Evolutionary conservation across 2,797 vertebrate genomes (phyloP), one percentile per base, ranked within the genome.

Genomic region (Sciurus carolinensis): DNA sequence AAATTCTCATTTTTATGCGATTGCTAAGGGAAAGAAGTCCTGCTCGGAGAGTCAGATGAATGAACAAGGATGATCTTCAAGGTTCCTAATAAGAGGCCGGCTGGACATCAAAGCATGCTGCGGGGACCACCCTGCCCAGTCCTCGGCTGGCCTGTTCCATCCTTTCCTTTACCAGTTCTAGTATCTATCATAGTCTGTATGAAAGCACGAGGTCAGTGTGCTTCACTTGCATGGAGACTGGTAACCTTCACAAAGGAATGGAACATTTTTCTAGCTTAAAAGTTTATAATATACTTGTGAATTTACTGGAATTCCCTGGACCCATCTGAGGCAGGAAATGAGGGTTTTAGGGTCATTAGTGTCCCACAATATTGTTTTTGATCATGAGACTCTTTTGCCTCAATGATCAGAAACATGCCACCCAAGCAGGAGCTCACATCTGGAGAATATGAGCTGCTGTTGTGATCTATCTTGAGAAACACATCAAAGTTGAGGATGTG

Each of bases 281-380:
- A 93, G 24, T 69, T 17, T 9, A 24, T 28, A 62, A 59, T 0
- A 28, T 5, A 54, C 4, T 90, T 85, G 39, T 76, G 50, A 59
- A 42, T 1, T 67, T 86, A 72, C 13, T 47, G 67, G 47, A 94
- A 91, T 80, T 52, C 17, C 57, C 72, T 94, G 54, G 20, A 22
- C 2, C 22, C n/a, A 66, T 52, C 7, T 28, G 64, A 94, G 80
- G 80, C 8, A 95, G 67, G 79, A 89, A 97, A 79, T 76, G n/a
- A 72, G 4, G 18, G 24, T 39, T 28, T 91, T 52, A 52, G 9
- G 42, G n/a, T 22, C 50, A 17, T 76, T 77, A 47, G 9, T 76
- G 5, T 4, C 57, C 80, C 15, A 84, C 22, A 69, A 3, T 47
- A n/a, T 33, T 77, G 12, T 36, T 91, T 94, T 86, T 96, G 47